Percentiles rank a stretch among this genome's conserved stretches.
Conservation (phyloP, 2,797 vertebrate species). For the Sus cebifrons region DNA sequence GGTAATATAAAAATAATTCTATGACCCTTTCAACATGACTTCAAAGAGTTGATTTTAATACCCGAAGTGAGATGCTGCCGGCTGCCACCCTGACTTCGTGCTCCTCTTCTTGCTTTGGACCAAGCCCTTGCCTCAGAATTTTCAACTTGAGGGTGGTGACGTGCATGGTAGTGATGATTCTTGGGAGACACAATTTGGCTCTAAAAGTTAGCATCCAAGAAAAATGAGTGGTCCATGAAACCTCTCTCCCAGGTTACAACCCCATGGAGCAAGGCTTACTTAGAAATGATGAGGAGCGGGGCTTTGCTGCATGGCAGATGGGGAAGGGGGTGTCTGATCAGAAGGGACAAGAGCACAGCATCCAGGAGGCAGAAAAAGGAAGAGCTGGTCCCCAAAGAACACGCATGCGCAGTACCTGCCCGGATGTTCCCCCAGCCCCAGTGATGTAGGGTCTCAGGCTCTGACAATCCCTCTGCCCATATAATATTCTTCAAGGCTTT, state of each 20-base stretch:
- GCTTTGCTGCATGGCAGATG: background rate
- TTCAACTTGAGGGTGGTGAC: background rate
- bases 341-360: background rate
- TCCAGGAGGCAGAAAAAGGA: background rate
- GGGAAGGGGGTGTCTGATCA: background rate
- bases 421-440: background rate
- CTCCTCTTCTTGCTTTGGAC: background rate
- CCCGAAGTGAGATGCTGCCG: background rate
- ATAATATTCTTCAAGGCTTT: rapidly evolving
- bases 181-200: background rate
- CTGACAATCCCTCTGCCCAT: background rate
- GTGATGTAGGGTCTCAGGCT: rapidly evolving
- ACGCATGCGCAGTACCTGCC: background rate
- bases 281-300: background rate
- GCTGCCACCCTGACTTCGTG: background rate
- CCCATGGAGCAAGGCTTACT: background rate
- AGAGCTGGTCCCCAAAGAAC: background rate
- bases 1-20: background rate
- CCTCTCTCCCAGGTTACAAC: background rate
- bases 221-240: background rate
- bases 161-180: background rate
- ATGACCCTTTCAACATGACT: background rate
- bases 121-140: background rate
- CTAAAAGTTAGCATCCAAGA: background rate
- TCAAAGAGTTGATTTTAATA: background rate